Evolutionary conservation across 2,113 vertebrate species (phyloP), one percentile per base, ranked within the genome.

Genomic region (Natator depressus): DNA sequence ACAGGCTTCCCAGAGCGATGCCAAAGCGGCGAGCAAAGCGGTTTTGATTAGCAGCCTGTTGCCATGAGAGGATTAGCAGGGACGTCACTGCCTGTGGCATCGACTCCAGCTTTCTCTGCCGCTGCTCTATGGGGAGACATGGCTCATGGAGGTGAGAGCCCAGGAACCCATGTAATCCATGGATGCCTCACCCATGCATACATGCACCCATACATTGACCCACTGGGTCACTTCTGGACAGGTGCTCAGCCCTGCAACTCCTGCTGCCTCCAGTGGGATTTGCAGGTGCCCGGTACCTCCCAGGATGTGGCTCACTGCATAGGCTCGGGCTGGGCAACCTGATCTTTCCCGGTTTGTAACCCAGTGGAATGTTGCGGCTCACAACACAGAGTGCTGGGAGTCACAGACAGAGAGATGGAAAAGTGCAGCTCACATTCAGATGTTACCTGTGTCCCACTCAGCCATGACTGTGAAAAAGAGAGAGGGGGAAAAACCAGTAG

Each of bases 41-140:
- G 78, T 87, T 95, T 87, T 97, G 96, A 97, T 93, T 49, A 97
- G 96, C 94, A 95, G 93, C 94, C 91, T 94, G 93, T 92, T 93
- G 87, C 92, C 22, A 88, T 96, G 90, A 90, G 94, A 94, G 95
- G 97, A 93, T 97, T 93, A 84, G 92, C 0, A 10, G 95, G 87
- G 91, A 96, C 89, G 87, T 97, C 96, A 95, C 84, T 3, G 79
- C 85, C 80, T 78, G 91, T 95, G 92, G 94, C 94, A 96, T 91
- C 51, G 16, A 80, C 87, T 88, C 38, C 75, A 95, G 91, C 92
- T 95, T 83, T 93, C 91, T 91, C 81, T 1, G 2, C 81, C 93
- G 4, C 90, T 75, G 24, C 85, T 89, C 29, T 46, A 49, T 79
- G 72, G n/a, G 88, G 51, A 92, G 96, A 79, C 85, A 78, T 80